Percentiles rank a stretch among this genome's conserved stretches.
Conservation (phyloP, 2,888 invertebrate species). For the Drosophila mettleri region DNA sequence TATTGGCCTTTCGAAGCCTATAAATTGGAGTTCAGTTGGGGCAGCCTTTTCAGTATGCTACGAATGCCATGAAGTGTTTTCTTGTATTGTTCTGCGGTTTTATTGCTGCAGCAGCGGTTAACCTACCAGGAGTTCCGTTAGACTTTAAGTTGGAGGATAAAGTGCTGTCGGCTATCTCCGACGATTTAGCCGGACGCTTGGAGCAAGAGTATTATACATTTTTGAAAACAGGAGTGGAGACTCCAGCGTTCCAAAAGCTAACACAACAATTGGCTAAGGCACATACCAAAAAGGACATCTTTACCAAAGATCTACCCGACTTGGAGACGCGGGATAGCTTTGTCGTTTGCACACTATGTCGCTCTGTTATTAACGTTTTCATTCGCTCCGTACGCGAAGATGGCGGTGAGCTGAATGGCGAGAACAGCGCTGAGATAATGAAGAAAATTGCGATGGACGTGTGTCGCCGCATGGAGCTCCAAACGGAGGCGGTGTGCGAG, state of each 20-base stretch:
- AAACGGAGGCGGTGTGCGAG: slow-evolving; percentile 87
- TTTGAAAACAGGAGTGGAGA: slow-evolving; percentile 75
- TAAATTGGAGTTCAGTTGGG: slow-evolving; percentile 47
- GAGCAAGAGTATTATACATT: slow-evolving; percentile 75
- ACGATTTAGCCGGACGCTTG: slow-evolving; percentile 69
- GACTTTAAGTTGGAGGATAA: slow-evolving; percentile 63
- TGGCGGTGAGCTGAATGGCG: slow-evolving; percentile 83
- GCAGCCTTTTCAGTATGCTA: slow-evolving; percentile 28
- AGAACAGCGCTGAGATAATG: slow-evolving; percentile 75
- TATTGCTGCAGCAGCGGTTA: slow-evolving; percentile 56
- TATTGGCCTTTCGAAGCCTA: slow-evolving; percentile 42
- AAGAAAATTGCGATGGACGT: slow-evolving; percentile 84
- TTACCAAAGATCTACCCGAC: slow-evolving; percentile 66
- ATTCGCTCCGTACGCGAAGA: slow-evolving; percentile 85
- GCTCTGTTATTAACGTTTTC: slow-evolving; percentile 69
- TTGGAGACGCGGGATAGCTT: slow-evolving; percentile 69
- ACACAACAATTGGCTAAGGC: slow-evolving; percentile 74
- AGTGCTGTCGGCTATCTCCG: slow-evolving; percentile 71
- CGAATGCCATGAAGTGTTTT: slow-evolving; percentile 53
- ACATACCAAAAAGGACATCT: slow-evolving; percentile 76
- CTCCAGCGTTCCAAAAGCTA: slow-evolving; percentile 62
- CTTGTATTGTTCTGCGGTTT: slow-evolving; percentile 51
- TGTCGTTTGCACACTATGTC: slow-evolving; percentile 77
- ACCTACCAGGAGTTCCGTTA: slow-evolving; percentile 69
- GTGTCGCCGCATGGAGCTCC: slow-evolving; percentile 87